Evolutionary conservation across 92 coral and sea anemone species (phyloP).

Genomic region (Bergia puertoricense): DNA sequence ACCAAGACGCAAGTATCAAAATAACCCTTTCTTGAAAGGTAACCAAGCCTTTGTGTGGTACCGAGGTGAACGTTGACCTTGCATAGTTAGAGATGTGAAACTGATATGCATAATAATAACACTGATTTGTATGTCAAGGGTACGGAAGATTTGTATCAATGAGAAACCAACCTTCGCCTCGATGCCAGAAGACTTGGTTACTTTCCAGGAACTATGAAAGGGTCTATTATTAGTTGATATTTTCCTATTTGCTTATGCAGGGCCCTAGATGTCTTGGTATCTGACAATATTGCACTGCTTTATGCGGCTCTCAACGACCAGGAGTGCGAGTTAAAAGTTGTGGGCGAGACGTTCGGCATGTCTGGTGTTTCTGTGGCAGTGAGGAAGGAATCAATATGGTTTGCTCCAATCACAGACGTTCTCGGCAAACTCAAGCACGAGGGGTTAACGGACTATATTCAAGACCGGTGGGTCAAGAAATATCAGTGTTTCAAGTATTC

Average conservation of each 20-base stretch:
- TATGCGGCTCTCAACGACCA: slow-evolving; percentile 77
- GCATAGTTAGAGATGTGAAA: too few species aligned
- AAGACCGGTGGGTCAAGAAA: slow-evolving; percentile 71
- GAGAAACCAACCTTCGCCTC: too few species aligned
- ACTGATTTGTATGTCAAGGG: too few species aligned
- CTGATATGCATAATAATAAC: too few species aligned
- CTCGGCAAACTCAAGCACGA: slow-evolving; percentile 63
- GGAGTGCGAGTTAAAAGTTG: slow-evolving; percentile 68
- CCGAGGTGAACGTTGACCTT: too few species aligned
- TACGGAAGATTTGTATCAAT: too few species aligned
- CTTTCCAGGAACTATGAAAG: too few species aligned
- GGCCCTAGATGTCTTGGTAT: slow-evolving; percentile 73
- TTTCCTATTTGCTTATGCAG: slow-evolving; percentile 44
- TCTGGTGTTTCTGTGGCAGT: slow-evolving; percentile 79
- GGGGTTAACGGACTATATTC: slow-evolving; percentile 81
- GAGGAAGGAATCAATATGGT: slow-evolving; percentile 71
- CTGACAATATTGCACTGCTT: slow-evolving; percentile 72
- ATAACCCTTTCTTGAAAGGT: too few species aligned
- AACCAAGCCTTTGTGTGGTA: too few species aligned
- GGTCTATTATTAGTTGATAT: neutral
- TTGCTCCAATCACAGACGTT: slow-evolving; percentile 64
- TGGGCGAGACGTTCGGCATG: slow-evolving; percentile 84
- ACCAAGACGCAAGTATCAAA: too few species aligned
- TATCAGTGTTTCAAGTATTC: slow-evolving; percentile 61
- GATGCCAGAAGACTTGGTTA: too few species aligned